These are phyloP conservation scores for Rotaria socialis DNA, from an alignment of 2,888 invertebrate species.

Conservation along the genomic window DNA sequence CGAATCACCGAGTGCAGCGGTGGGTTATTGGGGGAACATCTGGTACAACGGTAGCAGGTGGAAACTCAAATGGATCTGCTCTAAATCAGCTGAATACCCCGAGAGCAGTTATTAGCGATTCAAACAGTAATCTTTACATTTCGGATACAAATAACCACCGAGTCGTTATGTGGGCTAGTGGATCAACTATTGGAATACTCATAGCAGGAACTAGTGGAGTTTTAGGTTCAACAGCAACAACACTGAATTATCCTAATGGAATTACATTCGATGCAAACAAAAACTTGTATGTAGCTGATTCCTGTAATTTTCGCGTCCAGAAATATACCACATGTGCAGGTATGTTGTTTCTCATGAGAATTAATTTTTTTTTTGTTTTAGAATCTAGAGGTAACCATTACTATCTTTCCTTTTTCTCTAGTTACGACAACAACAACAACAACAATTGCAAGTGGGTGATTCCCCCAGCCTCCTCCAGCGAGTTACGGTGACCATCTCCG, in stretches of 20 bases:
- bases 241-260: background rate
- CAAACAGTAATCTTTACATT: background rate
- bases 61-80: background rate
- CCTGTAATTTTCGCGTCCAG: background rate
- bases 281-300: constrained; percentile 4
- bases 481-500: too few species aligned
- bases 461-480: too few species aligned
- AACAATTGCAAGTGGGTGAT: too few species aligned
- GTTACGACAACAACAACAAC: too few species aligned
- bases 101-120: background rate
- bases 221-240: background rate
- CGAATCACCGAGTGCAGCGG: background rate
- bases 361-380: too few species aligned
- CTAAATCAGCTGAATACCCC: background rate
- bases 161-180: background rate
- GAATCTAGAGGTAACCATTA: too few species aligned
- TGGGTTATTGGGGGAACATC: background rate
- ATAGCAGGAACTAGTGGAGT: constrained; percentile 1
- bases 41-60: background rate
- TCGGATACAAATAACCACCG: background rate
- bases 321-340: background rate
- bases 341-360: too few species aligned
- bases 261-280: background rate
- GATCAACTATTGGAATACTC: background rate
- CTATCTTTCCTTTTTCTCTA: too few species aligned